phyloP scores from a whole-genome alignment of 2,888 invertebrate genomes.

The Eupithecia inturbata region DNA sequence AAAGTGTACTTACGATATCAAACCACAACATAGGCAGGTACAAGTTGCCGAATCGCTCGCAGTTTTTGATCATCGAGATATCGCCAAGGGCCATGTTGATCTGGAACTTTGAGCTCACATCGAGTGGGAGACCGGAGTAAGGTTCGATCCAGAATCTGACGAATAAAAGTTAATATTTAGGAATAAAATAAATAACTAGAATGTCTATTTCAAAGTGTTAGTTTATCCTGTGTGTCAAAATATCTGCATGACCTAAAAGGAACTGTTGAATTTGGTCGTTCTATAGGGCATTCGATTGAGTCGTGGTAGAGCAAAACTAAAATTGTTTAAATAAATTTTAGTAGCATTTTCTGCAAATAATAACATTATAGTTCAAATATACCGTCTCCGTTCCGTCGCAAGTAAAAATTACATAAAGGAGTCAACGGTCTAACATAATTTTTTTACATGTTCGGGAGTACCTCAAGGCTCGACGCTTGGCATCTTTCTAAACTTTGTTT shows the following conservation, averaged over 20 bases:
- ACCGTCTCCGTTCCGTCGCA: too few relatives aligned
- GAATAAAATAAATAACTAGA: background rate
- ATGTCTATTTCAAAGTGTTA: background rate
- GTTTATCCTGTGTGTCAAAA: background rate
- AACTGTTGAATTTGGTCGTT: too few relatives aligned
- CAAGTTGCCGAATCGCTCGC: constrained; percentile 87
- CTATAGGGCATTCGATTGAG: too few relatives aligned
- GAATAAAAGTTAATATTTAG: background rate
- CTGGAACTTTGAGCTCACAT: constrained; percentile 91
- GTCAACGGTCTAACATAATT: background rate
- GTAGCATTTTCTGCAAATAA: too few relatives aligned
- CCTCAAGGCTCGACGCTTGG: background rate
- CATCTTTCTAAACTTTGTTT: background rate
- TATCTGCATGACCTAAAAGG: background rate
- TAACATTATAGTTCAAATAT: too few relatives aligned
- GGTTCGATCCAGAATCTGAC: constrained; percentile 93
- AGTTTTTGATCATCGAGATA: constrained; percentile 86
- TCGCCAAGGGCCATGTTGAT: constrained; percentile 93
- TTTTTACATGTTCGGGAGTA: background rate
- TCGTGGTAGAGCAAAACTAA: too few relatives aligned
- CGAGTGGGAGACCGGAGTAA: constrained; percentile 90
- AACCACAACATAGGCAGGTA: constrained; percentile 94
- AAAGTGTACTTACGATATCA: constrained; percentile 90
- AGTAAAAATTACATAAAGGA: too few relatives aligned
- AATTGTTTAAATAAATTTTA: too few relatives aligned